These are phyloP conservation scores for Lasiurus cinereus DNA, from an alignment of 2,113 vertebrate species.

Conservation along the genomic window DNA sequence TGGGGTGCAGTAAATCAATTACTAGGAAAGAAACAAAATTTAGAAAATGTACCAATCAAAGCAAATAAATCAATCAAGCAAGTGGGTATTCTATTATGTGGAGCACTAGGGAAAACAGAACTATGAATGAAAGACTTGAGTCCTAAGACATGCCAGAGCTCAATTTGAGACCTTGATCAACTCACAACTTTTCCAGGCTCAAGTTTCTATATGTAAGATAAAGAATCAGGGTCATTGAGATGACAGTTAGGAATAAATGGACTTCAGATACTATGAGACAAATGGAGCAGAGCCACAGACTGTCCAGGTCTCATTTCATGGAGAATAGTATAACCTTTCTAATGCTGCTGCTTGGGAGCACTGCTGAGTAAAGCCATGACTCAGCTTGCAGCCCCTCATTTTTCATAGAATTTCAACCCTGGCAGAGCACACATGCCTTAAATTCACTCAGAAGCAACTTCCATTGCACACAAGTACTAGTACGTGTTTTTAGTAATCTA, in stretches of 20 bases:
- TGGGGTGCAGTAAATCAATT: too few relatives aligned
- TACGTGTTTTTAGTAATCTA: constrained; percentile 16
- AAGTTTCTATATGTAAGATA: not conserved
- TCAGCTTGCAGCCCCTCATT: not conserved
- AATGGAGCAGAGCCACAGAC: not conserved
- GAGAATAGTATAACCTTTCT: not conserved
- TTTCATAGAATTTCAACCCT: not conserved
- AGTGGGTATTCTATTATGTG: not conserved
- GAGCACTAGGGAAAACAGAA: not conserved
- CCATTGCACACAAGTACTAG: not conserved
- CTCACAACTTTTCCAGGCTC: not conserved
- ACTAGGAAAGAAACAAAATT: not conserved
- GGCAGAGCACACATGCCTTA: not conserved
- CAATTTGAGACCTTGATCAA: not conserved
- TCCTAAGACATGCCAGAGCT: not conserved
- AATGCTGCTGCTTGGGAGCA: not conserved
- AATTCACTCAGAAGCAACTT: not conserved
- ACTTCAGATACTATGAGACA: too few relatives aligned
- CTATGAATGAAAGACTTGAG: not conserved
- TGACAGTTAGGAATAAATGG: not conserved
- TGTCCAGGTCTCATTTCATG: not conserved
- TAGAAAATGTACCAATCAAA: not conserved
- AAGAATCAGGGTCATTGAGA: not conserved
- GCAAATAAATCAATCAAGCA: not conserved
- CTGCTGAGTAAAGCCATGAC: not conserved